Conservation (phyloP, 2,888 invertebrate genomes). For the Nemurella pictetii region DNA sequence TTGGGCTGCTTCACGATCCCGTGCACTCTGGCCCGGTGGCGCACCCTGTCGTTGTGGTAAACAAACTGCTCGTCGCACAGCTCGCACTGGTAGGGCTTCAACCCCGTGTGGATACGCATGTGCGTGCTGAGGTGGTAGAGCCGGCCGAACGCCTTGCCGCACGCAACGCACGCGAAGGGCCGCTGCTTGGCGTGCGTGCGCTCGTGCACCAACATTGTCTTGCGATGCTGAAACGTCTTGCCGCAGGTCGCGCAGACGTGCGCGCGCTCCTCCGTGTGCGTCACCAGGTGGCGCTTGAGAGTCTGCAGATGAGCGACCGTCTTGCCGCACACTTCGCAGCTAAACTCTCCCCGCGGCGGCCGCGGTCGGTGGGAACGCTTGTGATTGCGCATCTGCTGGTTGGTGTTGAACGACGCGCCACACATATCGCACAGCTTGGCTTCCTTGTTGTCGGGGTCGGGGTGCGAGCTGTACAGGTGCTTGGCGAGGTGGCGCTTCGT, state of each 20-base stretch:
- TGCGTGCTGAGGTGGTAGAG: neutral
- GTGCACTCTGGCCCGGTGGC: neutral
- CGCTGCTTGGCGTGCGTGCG: neutral
- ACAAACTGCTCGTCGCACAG: constrained; percentile 27
- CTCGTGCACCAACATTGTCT: neutral
- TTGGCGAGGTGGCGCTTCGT: no score
- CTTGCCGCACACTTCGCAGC: neutral
- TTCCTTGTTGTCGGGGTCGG: no score
- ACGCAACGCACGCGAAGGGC: neutral
- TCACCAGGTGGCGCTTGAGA: neutral
- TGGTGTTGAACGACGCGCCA: no score
- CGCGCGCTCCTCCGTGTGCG: neutral
- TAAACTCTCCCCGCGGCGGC: no score
- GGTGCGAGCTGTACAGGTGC: no score
- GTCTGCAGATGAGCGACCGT: neutral
- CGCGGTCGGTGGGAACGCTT: neutral
- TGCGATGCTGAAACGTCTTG: neutral
- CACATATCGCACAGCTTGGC: no score
- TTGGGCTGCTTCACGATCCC: no score
- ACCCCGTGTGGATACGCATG: constrained; percentile 34
- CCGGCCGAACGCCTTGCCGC: neutral
- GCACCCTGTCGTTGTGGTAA: neutral
- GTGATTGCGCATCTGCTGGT: no score
- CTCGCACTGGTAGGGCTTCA: constrained; percentile 32
- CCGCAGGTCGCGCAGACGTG: neutral